Evolutionary conservation across 2,888 invertebrate species (phyloP).

Genomic region (Drosophila anceps): DNA sequence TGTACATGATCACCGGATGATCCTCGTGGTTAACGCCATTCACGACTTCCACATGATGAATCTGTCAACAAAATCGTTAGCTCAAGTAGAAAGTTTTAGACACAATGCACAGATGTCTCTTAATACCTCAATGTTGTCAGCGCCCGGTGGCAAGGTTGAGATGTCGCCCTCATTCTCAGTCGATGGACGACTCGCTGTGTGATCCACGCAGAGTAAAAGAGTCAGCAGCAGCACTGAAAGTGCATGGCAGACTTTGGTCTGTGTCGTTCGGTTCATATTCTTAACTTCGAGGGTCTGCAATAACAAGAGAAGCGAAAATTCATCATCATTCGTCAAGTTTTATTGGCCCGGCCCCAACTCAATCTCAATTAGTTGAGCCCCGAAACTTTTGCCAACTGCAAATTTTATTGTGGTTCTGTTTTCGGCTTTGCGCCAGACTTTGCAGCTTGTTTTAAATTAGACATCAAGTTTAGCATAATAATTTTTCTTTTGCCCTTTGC

Average conservation of each 20-base stretch:
- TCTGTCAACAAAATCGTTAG: slow-evolving; percentile 45
- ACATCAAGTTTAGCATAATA: slow-evolving; percentile 59
- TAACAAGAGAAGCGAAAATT: slow-evolving; percentile 32
- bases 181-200: slow-evolving; percentile 36
- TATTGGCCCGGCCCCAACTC: slow-evolving; percentile 54
- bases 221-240: slow-evolving; percentile 61
- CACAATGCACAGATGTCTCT: slow-evolving; percentile 10
- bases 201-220: slow-evolving; percentile 48
- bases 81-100: neutral
- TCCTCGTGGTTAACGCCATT: slow-evolving; percentile 74
- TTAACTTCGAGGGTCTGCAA: slow-evolving; percentile 49
- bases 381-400: slow-evolving; percentile 68
- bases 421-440: slow-evolving; percentile 31
- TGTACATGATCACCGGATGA: slow-evolving; percentile 83
- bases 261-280: slow-evolving; percentile 62
- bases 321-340: slow-evolving; percentile 61
- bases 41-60: slow-evolving; percentile 72
- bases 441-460: slow-evolving; percentile 71
- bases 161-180: slow-evolving; percentile 50
- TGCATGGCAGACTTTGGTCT: slow-evolving; percentile 42
- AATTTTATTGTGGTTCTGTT: slow-evolving; percentile 67
- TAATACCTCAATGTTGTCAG: slow-evolving; percentile 81
- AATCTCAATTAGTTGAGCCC: slow-evolving; percentile 69
- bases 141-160: slow-evolving; percentile 50
- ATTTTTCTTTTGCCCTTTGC: slow-evolving; percentile 63